Evolutionary conservation across 2,113 vertebrate genomes (phyloP), one percentile per base, ranked within the genome.

Genomic region (Rhabdomys dilectus): DNA sequence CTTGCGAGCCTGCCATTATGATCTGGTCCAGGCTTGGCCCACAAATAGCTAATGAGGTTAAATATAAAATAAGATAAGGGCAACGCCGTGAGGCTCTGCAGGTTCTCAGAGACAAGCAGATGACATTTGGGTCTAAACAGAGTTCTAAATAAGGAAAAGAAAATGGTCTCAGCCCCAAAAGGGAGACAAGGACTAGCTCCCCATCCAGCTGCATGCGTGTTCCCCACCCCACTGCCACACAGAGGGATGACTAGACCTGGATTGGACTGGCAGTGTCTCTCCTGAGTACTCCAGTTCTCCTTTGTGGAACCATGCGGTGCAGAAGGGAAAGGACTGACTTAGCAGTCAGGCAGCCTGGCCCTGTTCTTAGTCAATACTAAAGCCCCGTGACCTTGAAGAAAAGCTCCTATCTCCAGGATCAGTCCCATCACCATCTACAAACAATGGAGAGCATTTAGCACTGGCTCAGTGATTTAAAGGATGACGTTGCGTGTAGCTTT

Each of bases 41-140:
- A 64, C 92, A 85, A 84, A 91, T 89, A 92, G 94, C 97, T 97
- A 97, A 95, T 96, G 97, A 97, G 94, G 96, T 98, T 97, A 98
- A 97, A 98, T 91, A 97, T 81, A 94, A 96, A 95, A 95, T 92
- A 75, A 95, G 97, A 95, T 96, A 97, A 96, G 91, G 90, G 87
- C 48, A 93, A 93, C 84, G 92, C 77, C 1, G 6, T 96, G 96
- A 97, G 88, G 81, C 72, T 97, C 62, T 94, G 97, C 96, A 97
- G 96, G 93, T 92, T 97, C 96, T 76, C 22, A 2, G 77, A 91
- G 66, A 95, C 93, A 92, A 39, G 90, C 91, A 94, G 91, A 95
- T 92, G 96, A 91, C 89, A 82, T 94, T 62, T 88, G 92, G 70
- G 48, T 82, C 94, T 94, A 96, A 96, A 97, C 95, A 95, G 64